These are phyloP conservation scores for Heteractis magnifica DNA, from an alignment of 92 coral and sea anemone genomes.

Conservation along the genomic window DNA sequence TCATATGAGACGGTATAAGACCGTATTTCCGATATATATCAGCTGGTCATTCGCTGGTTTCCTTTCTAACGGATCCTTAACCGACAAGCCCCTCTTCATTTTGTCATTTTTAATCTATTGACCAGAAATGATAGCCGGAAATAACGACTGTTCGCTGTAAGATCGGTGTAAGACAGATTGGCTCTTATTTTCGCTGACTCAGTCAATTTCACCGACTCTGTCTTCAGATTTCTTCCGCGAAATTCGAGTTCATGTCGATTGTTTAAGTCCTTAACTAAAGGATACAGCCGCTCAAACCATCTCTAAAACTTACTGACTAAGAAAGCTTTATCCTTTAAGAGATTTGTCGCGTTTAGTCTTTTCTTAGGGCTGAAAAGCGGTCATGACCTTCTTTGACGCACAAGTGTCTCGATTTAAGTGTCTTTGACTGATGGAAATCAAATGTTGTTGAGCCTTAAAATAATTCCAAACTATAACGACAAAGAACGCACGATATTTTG, in stretches of 20 bases:
- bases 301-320: neutral
- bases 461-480: neutral
- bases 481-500: neutral
- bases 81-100: slow-evolving; percentile 5
- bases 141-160: slow-evolving; percentile 8
- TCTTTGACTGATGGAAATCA: slow-evolving; percentile 4
- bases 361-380: slow-evolving; percentile 11
- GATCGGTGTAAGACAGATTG: neutral
- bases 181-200: neutral
- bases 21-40: neutral
- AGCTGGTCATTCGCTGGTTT: neutral
- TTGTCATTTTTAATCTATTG: slow-evolving; percentile 15
- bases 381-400: slow-evolving; percentile 25
- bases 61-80: slow-evolving; percentile 3
- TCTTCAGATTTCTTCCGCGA: neutral
- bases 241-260: neutral
- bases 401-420: neutral
- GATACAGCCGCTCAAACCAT: neutral
- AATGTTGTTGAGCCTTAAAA: neutral
- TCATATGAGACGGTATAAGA: neutral
- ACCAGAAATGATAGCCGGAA: slow-evolving; percentile 24
- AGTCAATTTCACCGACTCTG: neutral
- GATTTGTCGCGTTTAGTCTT: slow-evolving; percentile 1
- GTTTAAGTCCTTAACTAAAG: neutral
- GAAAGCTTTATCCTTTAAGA: slow-evolving; percentile 17